These are phyloP conservation scores for Hestina assimilis DNA, from an alignment of 1,140 invertebrate genomes.

Conservation along the genomic window DNA sequence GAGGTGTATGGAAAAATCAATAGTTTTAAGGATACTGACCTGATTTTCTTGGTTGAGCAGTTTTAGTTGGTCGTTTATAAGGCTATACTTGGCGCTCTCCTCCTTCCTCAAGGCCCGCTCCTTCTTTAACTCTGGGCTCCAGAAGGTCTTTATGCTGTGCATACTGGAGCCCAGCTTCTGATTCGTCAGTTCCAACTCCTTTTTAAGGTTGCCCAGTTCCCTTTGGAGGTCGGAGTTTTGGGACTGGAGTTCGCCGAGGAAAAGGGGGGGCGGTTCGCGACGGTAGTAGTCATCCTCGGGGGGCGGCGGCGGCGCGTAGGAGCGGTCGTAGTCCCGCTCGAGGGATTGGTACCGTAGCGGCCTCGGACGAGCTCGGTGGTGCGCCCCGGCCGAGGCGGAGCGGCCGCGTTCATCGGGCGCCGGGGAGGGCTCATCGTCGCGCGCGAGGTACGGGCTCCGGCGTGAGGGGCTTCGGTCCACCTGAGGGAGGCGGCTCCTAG, in stretches of 20 bases:
- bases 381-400: slow-evolving; percentile 70
- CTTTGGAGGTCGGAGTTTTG: slow-evolving; percentile 96
- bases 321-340: slow-evolving; percentile 68
- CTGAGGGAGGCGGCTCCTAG: slow-evolving; percentile 81
- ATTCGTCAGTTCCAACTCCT: slow-evolving; percentile 97
- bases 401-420: slow-evolving; percentile 78
- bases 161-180: slow-evolving; percentile 99
- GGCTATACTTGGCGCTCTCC: slow-evolving; percentile 97
- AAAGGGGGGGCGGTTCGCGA: slow-evolving; percentile 74
- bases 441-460: slow-evolving; percentile 82
- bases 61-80: slow-evolving; percentile 98
- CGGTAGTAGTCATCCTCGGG: slow-evolving; percentile 70
- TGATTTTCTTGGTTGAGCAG: slow-evolving; percentile 98
- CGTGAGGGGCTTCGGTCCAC: slow-evolving; percentile 90
- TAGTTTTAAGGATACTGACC: slow-evolving; percentile 80
- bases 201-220: slow-evolving; percentile 97
- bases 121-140: slow-evolving; percentile 99
- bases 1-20: not conserved
- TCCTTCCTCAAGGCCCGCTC: slow-evolving; percentile 97
- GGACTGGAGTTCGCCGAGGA: slow-evolving; percentile 95
- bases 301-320: slow-evolving; percentile 67
- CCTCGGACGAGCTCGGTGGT: slow-evolving; percentile 59
- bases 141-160: slow-evolving; percentile 99
- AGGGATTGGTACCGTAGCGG: slow-evolving; percentile 69
- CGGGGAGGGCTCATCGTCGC: slow-evolving; percentile 88